These are phyloP conservation scores for Hormiphora californensis DNA, from an alignment of 37 sponge, comb jelly and placozoan genomes.

Conservation along the genomic window DNA sequence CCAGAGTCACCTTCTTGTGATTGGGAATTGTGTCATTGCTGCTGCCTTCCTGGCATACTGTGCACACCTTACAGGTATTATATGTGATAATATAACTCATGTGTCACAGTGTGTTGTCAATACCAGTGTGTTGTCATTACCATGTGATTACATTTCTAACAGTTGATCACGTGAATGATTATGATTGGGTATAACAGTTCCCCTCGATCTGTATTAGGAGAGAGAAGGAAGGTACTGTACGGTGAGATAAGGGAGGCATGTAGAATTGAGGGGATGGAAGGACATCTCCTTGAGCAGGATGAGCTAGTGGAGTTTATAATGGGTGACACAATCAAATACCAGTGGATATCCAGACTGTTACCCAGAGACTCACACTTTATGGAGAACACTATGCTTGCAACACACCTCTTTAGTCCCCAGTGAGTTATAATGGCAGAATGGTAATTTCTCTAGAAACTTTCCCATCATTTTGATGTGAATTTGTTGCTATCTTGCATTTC, in stretches of 20 bases:
- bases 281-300: background rate
- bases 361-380: conserved; percentile 26
- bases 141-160: no score
- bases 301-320: conserved; percentile 36
- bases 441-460: no score
- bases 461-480: no score
- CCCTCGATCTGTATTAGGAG: background rate
- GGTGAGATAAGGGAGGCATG: conserved; percentile 18
- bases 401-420: conserved; percentile 40
- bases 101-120: no score
- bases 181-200: no score
- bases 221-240: background rate
- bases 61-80: conserved; percentile 59
- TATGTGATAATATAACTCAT: no score
- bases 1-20: background rate
- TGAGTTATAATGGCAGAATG: conserved; percentile 21
- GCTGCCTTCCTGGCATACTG: conserved; percentile 79
- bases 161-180: no score
- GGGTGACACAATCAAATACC: conserved; percentile 10
- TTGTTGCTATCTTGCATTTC: no score
- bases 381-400: conserved; percentile 52
- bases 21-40: conserved; percentile 66
- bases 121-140: no score
- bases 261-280: background rate
- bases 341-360: conserved; percentile 23